Percentiles rank a stretch among this genome's conserved stretches.
Conservation (phyloP, 2,113 vertebrate genomes). For the Rhadina sibilatrix region DNA sequence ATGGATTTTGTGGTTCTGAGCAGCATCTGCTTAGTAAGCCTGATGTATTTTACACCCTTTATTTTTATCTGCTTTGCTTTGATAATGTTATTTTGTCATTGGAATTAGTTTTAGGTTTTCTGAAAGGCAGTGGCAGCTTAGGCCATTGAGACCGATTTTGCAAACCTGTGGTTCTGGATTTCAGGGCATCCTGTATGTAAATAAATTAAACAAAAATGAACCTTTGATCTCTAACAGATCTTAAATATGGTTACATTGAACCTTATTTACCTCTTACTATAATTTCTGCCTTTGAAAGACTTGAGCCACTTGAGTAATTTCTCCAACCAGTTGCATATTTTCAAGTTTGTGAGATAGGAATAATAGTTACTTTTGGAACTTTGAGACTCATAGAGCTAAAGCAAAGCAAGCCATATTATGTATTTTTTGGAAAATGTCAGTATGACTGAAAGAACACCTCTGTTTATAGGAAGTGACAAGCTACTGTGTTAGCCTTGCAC, state of each 20-base stretch:
- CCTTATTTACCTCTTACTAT: neutral
- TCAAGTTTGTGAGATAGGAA: neutral
- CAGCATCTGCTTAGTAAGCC: neutral
- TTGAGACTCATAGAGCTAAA: neutral
- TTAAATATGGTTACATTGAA: neutral
- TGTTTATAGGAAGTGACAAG: conserved; percentile 26
- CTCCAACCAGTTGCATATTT: neutral
- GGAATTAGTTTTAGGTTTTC: neutral
- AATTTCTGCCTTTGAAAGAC: neutral
- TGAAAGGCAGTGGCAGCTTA: rapidly evolving
- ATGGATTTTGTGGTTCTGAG: neutral
- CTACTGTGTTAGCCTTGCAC: neutral
- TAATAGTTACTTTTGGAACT: neutral
- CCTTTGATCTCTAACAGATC: neutral
- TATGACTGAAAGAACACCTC: neutral
- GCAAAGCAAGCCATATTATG: neutral
- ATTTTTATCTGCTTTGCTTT: neutral
- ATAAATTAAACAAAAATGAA: neutral
- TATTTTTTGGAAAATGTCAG: neutral
- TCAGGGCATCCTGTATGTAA: neutral
- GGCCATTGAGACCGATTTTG: neutral
- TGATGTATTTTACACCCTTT: neutral
- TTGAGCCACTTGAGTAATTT: neutral
- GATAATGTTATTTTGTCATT: neutral
- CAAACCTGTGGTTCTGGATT: neutral